Percentiles rank a stretch among this genome's conserved stretches.
Evolutionary conservation across 2,113 vertebrate genomes (phyloP).

Genomic region (Sporophila hypoxantha): DNA sequence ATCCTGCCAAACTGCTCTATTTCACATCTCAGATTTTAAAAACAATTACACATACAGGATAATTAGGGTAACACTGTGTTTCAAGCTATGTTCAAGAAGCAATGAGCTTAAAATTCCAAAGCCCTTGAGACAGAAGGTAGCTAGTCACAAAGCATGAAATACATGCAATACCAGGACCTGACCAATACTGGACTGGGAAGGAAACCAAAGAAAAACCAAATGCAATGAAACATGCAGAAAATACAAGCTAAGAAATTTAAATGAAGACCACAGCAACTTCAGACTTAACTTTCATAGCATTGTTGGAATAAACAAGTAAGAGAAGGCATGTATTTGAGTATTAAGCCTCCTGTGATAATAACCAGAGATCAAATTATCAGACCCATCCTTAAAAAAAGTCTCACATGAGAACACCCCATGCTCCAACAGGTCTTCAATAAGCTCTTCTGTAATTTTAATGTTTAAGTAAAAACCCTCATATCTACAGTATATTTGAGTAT

Average conservation of each 20-base stretch:
- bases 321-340: neutral
- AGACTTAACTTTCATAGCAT: neutral
- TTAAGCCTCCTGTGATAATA: neutral
- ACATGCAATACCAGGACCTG: accelerated
- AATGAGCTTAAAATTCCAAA: neutral
- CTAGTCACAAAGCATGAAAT: neutral
- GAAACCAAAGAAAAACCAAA: neutral
- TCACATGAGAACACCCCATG: accelerated
- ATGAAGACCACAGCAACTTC: neutral
- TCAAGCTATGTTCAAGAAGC: neutral
- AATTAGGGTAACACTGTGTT: neutral
- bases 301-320: neutral
- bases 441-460: neutral
- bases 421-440: neutral
- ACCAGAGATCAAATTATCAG: neutral
- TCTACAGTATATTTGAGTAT: neutral
- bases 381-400: neutral
- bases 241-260: neutral
- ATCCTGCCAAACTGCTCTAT: neutral
- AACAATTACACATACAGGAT: neutral
- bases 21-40: neutral
- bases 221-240: neutral
- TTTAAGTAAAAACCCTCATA: neutral
- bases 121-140: neutral
- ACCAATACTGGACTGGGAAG: neutral